A percentile compares a stretch with the other conserved stretches of the same genome.
These are phyloP conservation scores for Burhinus bistriatus DNA, from an alignment of 2,113 vertebrate genomes.

Conservation along the genomic window DNA sequence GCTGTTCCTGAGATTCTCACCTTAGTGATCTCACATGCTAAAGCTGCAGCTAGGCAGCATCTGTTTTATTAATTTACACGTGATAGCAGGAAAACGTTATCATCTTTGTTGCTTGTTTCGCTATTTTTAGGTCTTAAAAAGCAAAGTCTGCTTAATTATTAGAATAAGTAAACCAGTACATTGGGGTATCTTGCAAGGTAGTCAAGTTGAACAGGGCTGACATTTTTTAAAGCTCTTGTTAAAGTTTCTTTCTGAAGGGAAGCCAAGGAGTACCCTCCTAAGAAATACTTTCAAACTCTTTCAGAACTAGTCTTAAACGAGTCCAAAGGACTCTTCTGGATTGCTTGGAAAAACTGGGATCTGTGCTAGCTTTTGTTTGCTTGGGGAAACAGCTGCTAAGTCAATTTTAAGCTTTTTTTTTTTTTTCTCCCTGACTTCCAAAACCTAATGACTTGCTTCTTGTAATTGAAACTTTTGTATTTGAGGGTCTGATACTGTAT, in stretches of 20 bases:
- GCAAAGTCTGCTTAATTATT: not conserved
- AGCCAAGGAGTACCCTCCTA: not conserved
- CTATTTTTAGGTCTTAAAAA: not conserved
- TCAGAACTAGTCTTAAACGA: not conserved
- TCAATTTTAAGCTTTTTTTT: not conserved
- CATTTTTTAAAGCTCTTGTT: not conserved
- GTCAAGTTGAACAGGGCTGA: not conserved
- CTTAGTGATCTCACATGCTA: not conserved
- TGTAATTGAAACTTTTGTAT: not conserved
- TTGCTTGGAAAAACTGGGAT: not conserved
- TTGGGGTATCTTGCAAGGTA: not conserved
- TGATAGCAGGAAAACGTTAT: not conserved
- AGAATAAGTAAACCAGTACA: not conserved
- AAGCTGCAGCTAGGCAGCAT: not conserved
- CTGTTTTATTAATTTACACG: not conserved
- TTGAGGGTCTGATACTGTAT: not conserved
- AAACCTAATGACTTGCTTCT: not conserved
- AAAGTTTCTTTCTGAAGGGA: not conserved
- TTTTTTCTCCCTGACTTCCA: not conserved
- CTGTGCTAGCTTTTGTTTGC: slow-evolving; percentile 4
- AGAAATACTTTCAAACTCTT: not conserved
- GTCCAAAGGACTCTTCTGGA: not conserved
- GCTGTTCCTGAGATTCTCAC: not conserved
- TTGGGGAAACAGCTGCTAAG: not conserved
- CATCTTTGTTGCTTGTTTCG: not conserved